Percentiles rank a stretch among this genome's conserved stretches.
Conservation (phyloP, 2,888 invertebrate genomes). For the Prenolepis imparis region DNA sequence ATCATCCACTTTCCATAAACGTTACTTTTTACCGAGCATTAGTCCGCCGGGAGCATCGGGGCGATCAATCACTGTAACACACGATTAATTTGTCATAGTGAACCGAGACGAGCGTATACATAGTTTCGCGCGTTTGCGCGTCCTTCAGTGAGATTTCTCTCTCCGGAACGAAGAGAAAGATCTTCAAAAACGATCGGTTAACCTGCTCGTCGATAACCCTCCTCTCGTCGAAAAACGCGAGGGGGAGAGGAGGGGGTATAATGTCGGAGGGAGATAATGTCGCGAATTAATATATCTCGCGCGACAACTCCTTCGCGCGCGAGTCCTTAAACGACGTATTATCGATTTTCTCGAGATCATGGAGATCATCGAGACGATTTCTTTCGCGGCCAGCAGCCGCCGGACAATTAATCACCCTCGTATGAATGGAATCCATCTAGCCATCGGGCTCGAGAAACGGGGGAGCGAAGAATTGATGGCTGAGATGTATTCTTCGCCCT, state of each 20-base stretch:
- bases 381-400: background rate
- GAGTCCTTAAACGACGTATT: constrained; percentile 5
- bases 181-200: constrained; percentile 23
- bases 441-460: constrained; percentile 16
- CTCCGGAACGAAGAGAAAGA: background rate
- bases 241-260: background rate
- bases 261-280: background rate
- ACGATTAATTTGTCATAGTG: constrained; percentile 56
- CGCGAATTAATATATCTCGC: constrained; percentile 10
- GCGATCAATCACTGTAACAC: constrained; percentile 56
- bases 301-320: background rate
- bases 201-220: background rate
- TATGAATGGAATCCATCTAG: constrained; percentile 60
- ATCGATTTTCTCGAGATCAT: constrained; percentile 23
- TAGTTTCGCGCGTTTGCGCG: constrained; percentile 32
- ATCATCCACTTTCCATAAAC: constrained; percentile 58
- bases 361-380: constrained; percentile 38
- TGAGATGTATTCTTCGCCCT: constrained; percentile 52
- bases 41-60: constrained; percentile 45
- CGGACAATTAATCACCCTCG: constrained; percentile 60
- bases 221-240: background rate
- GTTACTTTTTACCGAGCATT: constrained; percentile 56
- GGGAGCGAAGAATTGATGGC: constrained; percentile 55
- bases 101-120: constrained; percentile 31
- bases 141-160: constrained; percentile 3